phyloP scores from a whole-genome alignment of 2,888 invertebrate species.

The Epistrophe eligans region DNA sequence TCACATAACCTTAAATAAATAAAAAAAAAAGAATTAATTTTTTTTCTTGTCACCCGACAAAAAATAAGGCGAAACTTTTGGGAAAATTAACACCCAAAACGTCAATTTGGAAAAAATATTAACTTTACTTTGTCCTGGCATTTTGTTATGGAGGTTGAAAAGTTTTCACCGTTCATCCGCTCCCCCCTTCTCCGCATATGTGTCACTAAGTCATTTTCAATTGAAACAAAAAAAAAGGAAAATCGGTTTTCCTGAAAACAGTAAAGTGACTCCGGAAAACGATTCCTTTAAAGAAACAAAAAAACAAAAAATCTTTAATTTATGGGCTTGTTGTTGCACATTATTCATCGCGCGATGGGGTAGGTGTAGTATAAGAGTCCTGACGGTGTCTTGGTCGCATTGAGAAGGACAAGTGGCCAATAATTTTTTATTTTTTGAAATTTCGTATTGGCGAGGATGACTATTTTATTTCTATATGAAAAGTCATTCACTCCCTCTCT shows the following conservation, averaged over 20 bases:
- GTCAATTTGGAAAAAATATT: conserved; percentile 71
- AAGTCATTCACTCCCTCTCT: conserved; percentile 16
- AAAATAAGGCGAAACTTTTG: conserved; percentile 42
- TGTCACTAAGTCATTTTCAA: conserved; percentile 65
- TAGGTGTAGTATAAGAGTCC: conserved; percentile 13
- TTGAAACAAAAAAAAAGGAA: conserved; percentile 53
- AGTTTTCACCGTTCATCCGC: conserved; percentile 28
- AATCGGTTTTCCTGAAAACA: conserved; percentile 15
- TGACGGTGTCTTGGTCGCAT: conserved; percentile 39
- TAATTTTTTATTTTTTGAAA: conserved; percentile 34
- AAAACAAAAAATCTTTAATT: conserved; percentile 46
- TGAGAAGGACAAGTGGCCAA: conserved; percentile 68
- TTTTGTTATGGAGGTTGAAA: conserved; percentile 22
- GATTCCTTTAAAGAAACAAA: conserved; percentile 8
- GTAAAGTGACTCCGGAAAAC: conserved; percentile 14
- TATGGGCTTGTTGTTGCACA: conserved; percentile 64
- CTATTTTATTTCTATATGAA: conserved; percentile 9
- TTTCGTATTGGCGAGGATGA: neutral
- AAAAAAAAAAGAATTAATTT: neutral
- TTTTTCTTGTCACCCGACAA: conserved; percentile 9
- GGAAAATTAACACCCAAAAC: conserved; percentile 67
- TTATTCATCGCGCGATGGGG: conserved; percentile 65
- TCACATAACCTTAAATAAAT: conserved; percentile 20
- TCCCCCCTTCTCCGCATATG: neutral
- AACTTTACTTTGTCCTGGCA: conserved; percentile 49